A percentile compares a stretch with the other conserved stretches of the same genome.
Evolutionary conservation across 2,797 vertebrate species (phyloP).

Genomic region (Platyrinchus mystaceus): DNA sequence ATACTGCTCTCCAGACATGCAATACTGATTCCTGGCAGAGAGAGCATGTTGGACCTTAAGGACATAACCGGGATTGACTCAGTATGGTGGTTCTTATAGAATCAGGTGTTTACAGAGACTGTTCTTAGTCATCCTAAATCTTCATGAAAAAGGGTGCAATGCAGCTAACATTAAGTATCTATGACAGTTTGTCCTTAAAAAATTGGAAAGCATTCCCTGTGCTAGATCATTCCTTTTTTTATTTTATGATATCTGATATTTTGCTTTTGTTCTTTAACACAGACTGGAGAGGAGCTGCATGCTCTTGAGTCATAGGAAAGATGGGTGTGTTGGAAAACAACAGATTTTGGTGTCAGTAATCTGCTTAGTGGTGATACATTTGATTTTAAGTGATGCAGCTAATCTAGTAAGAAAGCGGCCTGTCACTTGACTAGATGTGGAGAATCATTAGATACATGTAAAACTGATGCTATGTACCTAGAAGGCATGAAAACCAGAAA

Average conservation of each 20-base stretch:
- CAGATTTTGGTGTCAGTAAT: neutral
- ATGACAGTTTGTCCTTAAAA: neutral
- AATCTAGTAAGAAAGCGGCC: neutral
- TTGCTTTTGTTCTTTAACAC: neutral
- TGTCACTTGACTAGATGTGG: neutral
- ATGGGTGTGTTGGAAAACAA: neutral
- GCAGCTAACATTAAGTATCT: neutral
- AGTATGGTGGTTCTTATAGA: neutral
- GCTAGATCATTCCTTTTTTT: neutral
- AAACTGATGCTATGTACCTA: neutral
- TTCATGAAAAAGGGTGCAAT: neutral
- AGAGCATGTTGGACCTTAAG: neutral
- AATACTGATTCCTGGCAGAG: neutral
- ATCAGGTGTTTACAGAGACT: neutral
- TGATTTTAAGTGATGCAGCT: neutral
- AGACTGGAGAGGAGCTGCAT: neutral
- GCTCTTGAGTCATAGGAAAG: neutral
- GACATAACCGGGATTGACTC: neutral
- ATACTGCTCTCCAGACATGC: neutral
- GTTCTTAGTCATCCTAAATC: neutral
- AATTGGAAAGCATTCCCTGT: neutral
- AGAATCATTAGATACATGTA: neutral
- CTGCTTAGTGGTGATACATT: neutral
- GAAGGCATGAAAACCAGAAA: neutral
- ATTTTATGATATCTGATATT: neutral